phyloP scores from a whole-genome alignment of 2,113 vertebrate species.

The Eulemur rufifrons region DNA sequence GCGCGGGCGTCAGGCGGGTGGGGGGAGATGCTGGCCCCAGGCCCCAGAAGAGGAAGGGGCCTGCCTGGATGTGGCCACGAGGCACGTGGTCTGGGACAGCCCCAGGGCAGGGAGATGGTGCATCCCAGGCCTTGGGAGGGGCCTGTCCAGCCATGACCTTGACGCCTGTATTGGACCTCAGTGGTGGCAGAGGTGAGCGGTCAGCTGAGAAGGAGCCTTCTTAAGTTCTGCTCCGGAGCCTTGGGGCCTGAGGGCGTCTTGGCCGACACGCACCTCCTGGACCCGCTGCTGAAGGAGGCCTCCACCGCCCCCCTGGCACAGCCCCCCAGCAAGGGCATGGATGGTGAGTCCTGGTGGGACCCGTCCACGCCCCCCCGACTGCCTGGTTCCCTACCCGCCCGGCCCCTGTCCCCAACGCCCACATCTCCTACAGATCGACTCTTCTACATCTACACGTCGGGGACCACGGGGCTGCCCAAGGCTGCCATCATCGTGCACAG shows the following conservation, averaged over 20 bases:
- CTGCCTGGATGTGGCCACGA: too few species aligned
- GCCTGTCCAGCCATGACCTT: not conserved
- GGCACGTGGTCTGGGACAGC: not conserved
- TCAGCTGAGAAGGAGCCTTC: constrained; percentile 87
- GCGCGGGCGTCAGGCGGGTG: fast-evolving
- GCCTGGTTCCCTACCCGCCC: fast-evolving
- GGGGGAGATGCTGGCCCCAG: not conserved
- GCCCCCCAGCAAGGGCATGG: constrained; percentile 86
- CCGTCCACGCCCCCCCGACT: fast-evolving
- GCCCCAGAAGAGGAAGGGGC: not conserved
- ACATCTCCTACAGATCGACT: constrained; percentile 85
- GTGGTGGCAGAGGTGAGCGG: constrained; percentile 88
- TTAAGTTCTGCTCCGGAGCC: constrained; percentile 88
- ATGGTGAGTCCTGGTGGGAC: constrained; percentile 81
- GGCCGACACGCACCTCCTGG: constrained; percentile 84
- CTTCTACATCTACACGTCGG: constrained; percentile 95
- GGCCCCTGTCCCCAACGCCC: not conserved
- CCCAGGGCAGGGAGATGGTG: not conserved
- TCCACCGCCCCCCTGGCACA: constrained; percentile 75
- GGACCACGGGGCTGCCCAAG: constrained; percentile 93
- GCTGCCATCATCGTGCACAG: constrained; percentile 95
- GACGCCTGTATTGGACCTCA: constrained; percentile 21
- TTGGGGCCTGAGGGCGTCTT: constrained; percentile 75
- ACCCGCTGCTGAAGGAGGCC: constrained; percentile 84
- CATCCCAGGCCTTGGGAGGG: not conserved